A percentile compares a stretch with the other conserved stretches of the same genome.
Evolutionary conservation across 2,888 invertebrate genomes (phyloP).

Genomic region (Acanthosepion esculentum): DNA sequence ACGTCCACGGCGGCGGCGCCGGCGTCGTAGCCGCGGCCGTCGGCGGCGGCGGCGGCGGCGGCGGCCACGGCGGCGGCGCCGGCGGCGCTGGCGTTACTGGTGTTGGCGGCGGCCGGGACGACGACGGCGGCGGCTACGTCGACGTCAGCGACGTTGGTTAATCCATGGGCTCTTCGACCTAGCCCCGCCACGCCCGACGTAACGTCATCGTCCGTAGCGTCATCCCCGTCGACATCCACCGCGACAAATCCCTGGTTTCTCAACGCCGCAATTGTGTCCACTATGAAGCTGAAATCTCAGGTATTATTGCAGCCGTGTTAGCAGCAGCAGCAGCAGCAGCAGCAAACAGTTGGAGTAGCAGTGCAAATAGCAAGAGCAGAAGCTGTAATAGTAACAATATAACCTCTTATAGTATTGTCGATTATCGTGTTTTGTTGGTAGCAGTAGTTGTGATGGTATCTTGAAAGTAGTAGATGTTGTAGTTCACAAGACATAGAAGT

Average conservation of each 20-base stretch:
- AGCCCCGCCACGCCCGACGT: neutral
- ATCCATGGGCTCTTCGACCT: neutral
- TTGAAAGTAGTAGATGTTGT: neutral
- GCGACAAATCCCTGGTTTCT: neutral
- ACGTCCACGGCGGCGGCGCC: neutral
- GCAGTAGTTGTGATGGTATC: neutral
- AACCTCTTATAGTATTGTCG: neutral
- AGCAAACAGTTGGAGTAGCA: neutral
- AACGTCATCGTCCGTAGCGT: neutral
- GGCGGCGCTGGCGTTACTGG: neutral
- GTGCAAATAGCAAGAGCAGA: neutral
- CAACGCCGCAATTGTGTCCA: constrained; percentile 22
- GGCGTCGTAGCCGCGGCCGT: neutral
- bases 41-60: neutral
- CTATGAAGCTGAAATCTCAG: neutral
- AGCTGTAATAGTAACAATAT: neutral
- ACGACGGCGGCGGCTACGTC: neutral
- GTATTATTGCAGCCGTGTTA: neutral
- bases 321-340: neutral
- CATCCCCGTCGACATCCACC: neutral
- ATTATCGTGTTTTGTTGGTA: neutral
- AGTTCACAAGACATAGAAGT: neutral
- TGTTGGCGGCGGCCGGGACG: neutral
- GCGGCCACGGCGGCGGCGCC: neutral
- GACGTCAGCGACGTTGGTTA: neutral